A percentile compares a stretch with the other conserved stretches of the same genome.
These are phyloP conservation scores for Mesoclemmys tuberculata DNA, from an alignment of 2,113 vertebrate species.

Conservation along the genomic window DNA sequence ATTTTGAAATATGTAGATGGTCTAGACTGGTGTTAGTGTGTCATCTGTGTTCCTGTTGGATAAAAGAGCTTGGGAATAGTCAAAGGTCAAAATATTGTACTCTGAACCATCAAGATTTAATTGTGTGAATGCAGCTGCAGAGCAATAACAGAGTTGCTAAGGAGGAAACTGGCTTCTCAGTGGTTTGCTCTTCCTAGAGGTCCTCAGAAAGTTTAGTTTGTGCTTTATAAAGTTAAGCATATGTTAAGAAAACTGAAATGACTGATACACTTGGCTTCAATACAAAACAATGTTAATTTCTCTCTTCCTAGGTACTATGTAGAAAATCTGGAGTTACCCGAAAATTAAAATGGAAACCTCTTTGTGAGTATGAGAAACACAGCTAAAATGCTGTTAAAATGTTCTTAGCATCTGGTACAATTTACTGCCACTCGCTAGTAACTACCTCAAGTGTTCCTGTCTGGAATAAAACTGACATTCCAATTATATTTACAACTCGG, in stretches of 20 bases:
- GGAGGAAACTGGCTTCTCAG: neutral
- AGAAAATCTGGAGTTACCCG: constrained; percentile 17
- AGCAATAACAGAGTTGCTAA: neutral
- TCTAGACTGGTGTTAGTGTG: neutral
- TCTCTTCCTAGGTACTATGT: neutral
- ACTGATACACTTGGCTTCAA: neutral
- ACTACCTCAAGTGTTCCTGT: constrained; percentile 29
- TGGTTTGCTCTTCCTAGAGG: neutral
- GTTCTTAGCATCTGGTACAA: constrained; percentile 51
- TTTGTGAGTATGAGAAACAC: constrained; percentile 8
- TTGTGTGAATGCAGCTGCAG: neutral
- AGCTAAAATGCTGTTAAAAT: constrained; percentile 41
- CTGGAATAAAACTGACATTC: constrained; percentile 54
- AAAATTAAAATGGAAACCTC: constrained; percentile 47
- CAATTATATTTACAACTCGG: constrained; percentile 50
- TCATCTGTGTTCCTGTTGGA: neutral
- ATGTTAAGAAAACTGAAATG: neutral
- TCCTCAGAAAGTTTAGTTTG: neutral
- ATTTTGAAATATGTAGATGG: neutral
- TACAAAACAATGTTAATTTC: neutral
- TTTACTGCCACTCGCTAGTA: constrained; percentile 42
- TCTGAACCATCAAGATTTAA: neutral
- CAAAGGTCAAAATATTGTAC: neutral
- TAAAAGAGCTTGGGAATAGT: neutral
- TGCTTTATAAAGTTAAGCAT: neutral